phyloP scores from a whole-genome alignment of 2,113 vertebrate species.

The Lophochroa leadbeateri region DNA sequence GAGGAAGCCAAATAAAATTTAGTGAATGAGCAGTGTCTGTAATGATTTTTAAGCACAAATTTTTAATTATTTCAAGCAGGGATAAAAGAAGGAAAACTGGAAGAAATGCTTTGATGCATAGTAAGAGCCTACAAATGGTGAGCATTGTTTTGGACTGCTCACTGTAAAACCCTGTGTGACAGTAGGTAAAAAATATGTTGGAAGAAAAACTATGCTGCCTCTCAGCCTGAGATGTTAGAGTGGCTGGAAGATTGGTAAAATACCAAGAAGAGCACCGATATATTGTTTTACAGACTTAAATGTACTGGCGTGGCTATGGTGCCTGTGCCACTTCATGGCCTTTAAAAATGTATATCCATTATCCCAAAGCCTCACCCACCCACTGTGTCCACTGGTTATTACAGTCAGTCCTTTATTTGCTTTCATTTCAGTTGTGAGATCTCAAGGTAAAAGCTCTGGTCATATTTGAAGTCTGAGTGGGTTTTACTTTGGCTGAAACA shows the following conservation, averaged over 20 bases:
- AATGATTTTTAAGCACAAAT: conserved; percentile 2
- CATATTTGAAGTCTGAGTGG: not conserved
- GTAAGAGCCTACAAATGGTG: not conserved
- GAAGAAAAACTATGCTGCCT: not conserved
- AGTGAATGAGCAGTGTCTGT: not conserved
- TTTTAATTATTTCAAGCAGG: conserved; percentile 7
- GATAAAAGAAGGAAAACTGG: conserved; percentile 37
- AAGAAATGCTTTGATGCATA: not conserved
- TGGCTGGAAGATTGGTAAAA: not conserved
- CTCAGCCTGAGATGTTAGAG: not conserved
- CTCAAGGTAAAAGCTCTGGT: not conserved
- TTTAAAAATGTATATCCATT: not conserved
- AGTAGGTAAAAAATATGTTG: not conserved
- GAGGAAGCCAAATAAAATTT: not conserved
- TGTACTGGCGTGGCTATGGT: not conserved
- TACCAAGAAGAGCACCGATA: not conserved
- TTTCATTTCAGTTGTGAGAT: not conserved
- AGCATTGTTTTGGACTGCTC: not conserved
- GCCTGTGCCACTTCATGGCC: not conserved
- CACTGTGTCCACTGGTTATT: not conserved
- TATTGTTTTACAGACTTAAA: not conserved
- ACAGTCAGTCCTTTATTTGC: not conserved
- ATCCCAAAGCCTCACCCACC: not conserved
- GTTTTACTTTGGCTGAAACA: not conserved
- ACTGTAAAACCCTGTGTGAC: not conserved